These are phyloP conservation scores for Chrysina gloriosa DNA, from an alignment of 2,888 invertebrate species.

Conservation along the genomic window DNA sequence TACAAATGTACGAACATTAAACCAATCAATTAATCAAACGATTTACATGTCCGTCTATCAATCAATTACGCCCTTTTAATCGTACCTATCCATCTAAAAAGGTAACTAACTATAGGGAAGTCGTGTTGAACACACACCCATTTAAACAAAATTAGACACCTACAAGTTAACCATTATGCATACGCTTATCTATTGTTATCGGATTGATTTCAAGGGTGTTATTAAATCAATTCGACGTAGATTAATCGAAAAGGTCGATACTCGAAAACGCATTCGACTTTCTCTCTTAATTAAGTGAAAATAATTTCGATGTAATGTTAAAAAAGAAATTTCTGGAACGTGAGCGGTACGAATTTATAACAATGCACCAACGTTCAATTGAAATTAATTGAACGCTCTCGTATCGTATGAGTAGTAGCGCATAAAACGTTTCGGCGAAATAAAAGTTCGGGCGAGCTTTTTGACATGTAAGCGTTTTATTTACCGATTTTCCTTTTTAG, in stretches of 20 bases:
- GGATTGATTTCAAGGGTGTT: constrained; percentile 1
- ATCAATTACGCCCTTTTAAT: constrained; percentile 31
- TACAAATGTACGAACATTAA: neutral
- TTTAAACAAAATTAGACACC: constrained; percentile 29
- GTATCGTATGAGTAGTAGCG: too few species aligned
- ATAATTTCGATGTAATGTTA: neutral
- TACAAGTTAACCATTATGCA: constrained; percentile 14
- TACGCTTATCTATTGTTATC: constrained; percentile 24
- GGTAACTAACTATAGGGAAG: constrained; percentile 6
- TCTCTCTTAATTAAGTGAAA: constrained; percentile 7
- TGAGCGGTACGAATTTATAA: neutral
- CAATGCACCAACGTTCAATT: neutral
- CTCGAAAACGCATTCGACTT: neutral
- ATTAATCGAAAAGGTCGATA: constrained; percentile 14
- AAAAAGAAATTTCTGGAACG: neutral
- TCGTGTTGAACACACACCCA: constrained; percentile 4
- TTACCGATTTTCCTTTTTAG: too few species aligned
- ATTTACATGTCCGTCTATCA: constrained; percentile 20
- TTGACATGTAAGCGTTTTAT: too few species aligned
- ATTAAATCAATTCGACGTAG: constrained; percentile 13
- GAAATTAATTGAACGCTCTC: constrained; percentile 1
- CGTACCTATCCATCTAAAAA: constrained; percentile 12
- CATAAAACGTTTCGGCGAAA: too few species aligned
- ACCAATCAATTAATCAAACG: constrained; percentile 26
- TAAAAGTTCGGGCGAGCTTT: too few species aligned